phyloP scores from a whole-genome alignment of 1,140 invertebrate species.

The Mercenaria mercenaria region DNA sequence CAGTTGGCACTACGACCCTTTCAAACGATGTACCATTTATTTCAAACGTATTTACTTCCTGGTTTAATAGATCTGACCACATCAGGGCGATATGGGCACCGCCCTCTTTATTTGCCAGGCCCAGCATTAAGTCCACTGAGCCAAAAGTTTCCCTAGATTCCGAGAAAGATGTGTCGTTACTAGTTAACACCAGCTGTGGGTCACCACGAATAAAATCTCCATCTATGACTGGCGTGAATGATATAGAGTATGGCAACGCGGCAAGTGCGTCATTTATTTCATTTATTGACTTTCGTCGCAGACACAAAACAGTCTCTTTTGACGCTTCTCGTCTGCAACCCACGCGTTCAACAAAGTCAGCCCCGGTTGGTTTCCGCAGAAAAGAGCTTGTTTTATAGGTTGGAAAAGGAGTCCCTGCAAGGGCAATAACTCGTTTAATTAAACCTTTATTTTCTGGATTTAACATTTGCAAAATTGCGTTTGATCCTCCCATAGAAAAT shows the following conservation, averaged over 20 bases:
- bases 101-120: slow-evolving; percentile 49
- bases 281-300: neutral
- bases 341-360: neutral
- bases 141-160: neutral
- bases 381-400: neutral
- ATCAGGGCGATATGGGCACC: slow-evolving; percentile 1
- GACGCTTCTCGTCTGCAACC: neutral
- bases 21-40: neutral
- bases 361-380: neutral
- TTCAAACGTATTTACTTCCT: neutral
- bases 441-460: slow-evolving; percentile 33
- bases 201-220: slow-evolving; percentile 4
- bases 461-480: slow-evolving; percentile 40
- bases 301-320: neutral
- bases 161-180: neutral
- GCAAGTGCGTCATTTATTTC: slow-evolving; percentile 4
- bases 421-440: slow-evolving; percentile 35
- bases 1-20: slow-evolving; percentile 30
- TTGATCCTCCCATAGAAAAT: slow-evolving; percentile 33
- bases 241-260: neutral
- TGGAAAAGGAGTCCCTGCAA: slow-evolving; percentile 39
- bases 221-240: slow-evolving; percentile 39
- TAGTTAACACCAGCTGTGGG: neutral
- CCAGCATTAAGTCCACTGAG: slow-evolving; percentile 29
- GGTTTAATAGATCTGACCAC: slow-evolving; percentile 19